These are phyloP conservation scores for Amblyjoppa fuscipennis DNA, from an alignment of 2,888 invertebrate species.

Conservation along the genomic window DNA sequence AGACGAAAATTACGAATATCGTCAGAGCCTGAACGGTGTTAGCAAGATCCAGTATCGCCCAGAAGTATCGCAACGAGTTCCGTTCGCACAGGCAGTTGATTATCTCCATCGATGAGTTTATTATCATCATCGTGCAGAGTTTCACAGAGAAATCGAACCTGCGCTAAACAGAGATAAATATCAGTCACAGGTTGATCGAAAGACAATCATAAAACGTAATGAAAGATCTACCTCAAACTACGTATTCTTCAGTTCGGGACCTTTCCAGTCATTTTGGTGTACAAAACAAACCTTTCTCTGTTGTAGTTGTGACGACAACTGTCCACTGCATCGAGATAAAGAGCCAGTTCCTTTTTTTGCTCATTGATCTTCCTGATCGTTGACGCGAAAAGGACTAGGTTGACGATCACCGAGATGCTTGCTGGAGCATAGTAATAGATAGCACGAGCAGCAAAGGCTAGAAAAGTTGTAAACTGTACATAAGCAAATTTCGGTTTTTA, in stretches of 20 bases:
- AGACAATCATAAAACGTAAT: background rate
- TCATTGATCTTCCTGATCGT: background rate
- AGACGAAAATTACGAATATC: background rate
- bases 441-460: background rate
- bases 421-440: slow-evolving; percentile 6
- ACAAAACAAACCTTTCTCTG: background rate
- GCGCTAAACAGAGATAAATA: background rate
- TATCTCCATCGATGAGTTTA: slow-evolving; percentile 2
- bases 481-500: background rate
- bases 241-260: background rate
- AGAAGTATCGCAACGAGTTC: slow-evolving; percentile 1
- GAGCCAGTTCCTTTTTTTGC: background rate
- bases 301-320: background rate
- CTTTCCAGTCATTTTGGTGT: background rate
- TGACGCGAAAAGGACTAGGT: background rate
- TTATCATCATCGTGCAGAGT: slow-evolving; percentile 3
- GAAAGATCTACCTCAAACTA: background rate
- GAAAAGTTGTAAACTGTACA: background rate
- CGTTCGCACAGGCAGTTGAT: slow-evolving; percentile 1
- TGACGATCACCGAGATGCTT: background rate
- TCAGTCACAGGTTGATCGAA: background rate
- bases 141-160: slow-evolving; percentile 7
- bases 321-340: background rate
- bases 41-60: background rate
- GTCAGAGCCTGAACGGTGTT: slow-evolving; percentile 3